Conservation (phyloP, 2,113 vertebrate genomes). For the Podarcis muralis region DNA sequence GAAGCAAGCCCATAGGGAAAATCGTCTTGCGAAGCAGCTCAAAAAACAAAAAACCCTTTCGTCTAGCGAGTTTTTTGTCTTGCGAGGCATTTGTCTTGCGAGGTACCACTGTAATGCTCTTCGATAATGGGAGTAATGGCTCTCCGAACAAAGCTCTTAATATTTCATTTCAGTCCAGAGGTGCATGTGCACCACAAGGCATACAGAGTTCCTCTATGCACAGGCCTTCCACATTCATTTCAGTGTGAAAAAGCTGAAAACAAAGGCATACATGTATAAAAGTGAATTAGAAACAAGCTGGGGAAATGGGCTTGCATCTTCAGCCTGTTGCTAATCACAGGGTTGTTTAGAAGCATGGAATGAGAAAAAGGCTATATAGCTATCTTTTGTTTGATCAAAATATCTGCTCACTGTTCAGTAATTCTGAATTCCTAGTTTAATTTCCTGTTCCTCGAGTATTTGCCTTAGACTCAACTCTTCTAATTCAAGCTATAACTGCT, state of each 20-base stretch:
- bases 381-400: neutral
- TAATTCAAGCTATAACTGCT: constrained; percentile 38
- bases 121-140: neutral
- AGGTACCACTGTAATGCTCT: no score
- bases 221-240: neutral
- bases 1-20: no score
- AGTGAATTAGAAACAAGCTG: neutral
- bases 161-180: neutral
- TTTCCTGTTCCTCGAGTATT: constrained; percentile 30
- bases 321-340: neutral
- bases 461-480: neutral
- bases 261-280: neutral
- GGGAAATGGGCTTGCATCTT: neutral
- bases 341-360: neutral
- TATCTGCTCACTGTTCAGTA: neutral
- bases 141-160: neutral
- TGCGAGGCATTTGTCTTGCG: no score
- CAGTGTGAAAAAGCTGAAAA: neutral
- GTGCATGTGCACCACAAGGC: neutral
- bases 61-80: no score
- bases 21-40: no score
- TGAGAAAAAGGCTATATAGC: neutral
- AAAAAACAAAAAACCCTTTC: no score
- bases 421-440: neutral
- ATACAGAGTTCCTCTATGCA: neutral